These are phyloP conservation scores for Haplochromis burtoni DNA, from an alignment of 2,113 vertebrate genomes.

Conservation along the genomic window DNA sequence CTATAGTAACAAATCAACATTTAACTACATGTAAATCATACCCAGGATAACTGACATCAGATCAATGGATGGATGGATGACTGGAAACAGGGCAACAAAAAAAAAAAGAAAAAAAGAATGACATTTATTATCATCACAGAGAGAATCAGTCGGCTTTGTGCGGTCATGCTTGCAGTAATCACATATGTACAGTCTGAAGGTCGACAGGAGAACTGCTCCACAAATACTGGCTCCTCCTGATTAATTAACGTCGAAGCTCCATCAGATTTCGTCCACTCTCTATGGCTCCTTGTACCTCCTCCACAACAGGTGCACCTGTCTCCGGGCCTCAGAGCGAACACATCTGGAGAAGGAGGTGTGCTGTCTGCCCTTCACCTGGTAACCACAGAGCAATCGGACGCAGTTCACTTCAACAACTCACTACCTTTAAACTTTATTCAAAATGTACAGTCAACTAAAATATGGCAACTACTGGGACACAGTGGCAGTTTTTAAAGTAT, in stretches of 20 bases:
- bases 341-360: constrained; percentile 39
- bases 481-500: neutral
- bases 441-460: neutral
- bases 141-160: neutral
- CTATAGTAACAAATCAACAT: neutral
- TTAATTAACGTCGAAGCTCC: neutral
- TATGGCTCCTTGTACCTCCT: constrained; percentile 31
- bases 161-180: constrained; percentile 1
- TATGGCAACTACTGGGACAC: neutral
- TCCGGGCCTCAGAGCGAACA: constrained; percentile 25
- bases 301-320: constrained; percentile 41
- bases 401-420: neutral
- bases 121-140: neutral
- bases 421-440: neutral
- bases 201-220: neutral
- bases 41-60: neutral
- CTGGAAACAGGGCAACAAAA: neutral
- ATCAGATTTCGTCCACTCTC: neutral
- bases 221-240: neutral
- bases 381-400: neutral
- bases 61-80: neutral
- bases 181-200: neutral
- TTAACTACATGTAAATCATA: neutral
- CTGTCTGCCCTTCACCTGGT: constrained; percentile 60
- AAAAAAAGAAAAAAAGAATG: neutral